These are phyloP conservation scores for Xanthorhoe spadicearia DNA, from an alignment of 2,888 invertebrate genomes.

Conservation along the genomic window DNA sequence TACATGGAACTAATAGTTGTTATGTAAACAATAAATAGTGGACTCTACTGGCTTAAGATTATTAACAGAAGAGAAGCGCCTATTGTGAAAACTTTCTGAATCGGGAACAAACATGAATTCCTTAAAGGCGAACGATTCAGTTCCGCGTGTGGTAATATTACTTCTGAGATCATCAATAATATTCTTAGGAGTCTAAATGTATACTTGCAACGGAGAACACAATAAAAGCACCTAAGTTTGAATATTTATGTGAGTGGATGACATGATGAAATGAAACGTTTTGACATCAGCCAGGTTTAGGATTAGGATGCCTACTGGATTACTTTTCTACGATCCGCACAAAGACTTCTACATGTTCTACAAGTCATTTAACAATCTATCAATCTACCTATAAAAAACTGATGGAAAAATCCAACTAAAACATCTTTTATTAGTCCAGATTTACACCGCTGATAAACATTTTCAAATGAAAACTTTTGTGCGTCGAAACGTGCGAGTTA, in stretches of 20 bases:
- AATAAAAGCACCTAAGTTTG: no score
- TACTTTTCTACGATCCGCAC: no score
- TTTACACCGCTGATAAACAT: conserved; percentile 8
- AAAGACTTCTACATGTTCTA: no score
- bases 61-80: not conserved
- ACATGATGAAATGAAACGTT: no score
- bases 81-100: not conserved
- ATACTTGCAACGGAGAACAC: not conserved
- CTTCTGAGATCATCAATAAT: not conserved
- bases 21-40: not conserved
- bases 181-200: not conserved
- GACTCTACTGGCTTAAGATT: not conserved
- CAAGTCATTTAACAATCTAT: no score
- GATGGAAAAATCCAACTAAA: not conserved
- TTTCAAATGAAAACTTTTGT: conserved; percentile 38
- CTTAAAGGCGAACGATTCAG: not conserved
- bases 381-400: no score
- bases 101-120: not conserved
- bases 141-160: not conserved
- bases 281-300: no score
- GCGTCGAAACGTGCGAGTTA: conserved; percentile 69
- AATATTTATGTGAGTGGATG: no score
- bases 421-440: conserved; percentile 16
- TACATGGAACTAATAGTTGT: not conserved
- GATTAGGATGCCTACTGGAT: no score